Evolutionary conservation across 2,797 vertebrate species (phyloP), one percentile per base, ranked within the genome.

Genomic region (Vultur gryphus): DNA sequence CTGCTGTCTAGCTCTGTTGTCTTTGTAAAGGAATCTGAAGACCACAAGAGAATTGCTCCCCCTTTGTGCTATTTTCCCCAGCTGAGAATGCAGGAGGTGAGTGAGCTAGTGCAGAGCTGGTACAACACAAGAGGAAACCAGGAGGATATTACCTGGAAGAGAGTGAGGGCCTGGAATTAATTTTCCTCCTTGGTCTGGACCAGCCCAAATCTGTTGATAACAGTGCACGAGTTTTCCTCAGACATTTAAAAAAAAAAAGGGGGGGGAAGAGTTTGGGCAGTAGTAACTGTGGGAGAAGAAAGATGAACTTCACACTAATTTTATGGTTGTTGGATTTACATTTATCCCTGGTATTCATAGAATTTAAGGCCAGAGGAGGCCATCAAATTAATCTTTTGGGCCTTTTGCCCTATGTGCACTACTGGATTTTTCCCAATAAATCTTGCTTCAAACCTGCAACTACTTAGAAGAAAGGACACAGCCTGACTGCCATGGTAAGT

Each of bases 11-110:
- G 13, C 10, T 59, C 31, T 69, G 20, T 18, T 35, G 4, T 57
- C 49, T 84, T 82, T 69, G 23, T 31, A 29, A 89, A 84, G 24
- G 61, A 48, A 64, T 49, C 4, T 44, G 51, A 75, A 81, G 78
- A n/a, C 13, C 8, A 64, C 0, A 1, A 87, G 25, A 24, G 4
- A n/a, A 41, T 52, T 44, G 1, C 6, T 76, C 24, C 24, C 3
- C 1, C 2, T 65, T 31, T 67, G 21, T 33, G 4, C 18, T 46
- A 18, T 43, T 83, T 77, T 49, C 26, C 17, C 25, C 37, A 81
- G 5, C 4, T 69, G 33, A 65, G 16, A 85, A 11, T 1, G 2
- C 24, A 55, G 24, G 11, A 54, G 1, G 3, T 1, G 2, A 18
- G 6, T 25, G 37, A 78, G 43, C 2, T 8, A 21, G 15, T 51